Conservation (phyloP, 2,797 vertebrate species). For the Fistularia tabacaria region DNA sequence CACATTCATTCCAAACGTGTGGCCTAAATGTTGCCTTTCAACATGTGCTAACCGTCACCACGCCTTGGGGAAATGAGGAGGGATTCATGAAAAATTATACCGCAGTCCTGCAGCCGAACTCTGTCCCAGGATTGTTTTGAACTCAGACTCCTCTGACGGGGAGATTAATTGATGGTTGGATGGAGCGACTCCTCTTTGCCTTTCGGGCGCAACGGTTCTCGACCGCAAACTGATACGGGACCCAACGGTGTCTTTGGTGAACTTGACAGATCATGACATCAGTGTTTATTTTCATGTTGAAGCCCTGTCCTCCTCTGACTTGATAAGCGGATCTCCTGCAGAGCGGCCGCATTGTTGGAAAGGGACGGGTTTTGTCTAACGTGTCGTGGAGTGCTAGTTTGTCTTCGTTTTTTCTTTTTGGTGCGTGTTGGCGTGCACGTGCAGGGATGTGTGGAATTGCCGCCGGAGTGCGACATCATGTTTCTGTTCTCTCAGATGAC, state of each 20-base stretch:
- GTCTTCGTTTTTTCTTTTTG: not conserved
- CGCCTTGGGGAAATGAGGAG: constrained; percentile 30
- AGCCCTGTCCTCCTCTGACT: constrained; percentile 19
- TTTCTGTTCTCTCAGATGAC: constrained; percentile 30
- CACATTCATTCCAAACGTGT: constrained; percentile 35
- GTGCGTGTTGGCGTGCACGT: constrained; percentile 10
- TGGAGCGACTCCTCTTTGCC: constrained; percentile 28
- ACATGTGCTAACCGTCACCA: constrained; percentile 29
- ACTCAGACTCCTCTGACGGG: constrained; percentile 20
- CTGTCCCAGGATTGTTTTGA: constrained; percentile 15
- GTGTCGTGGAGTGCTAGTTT: constrained; percentile 35
- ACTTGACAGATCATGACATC: constrained; percentile 34
- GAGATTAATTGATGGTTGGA: not conserved
- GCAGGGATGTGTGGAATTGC: constrained; percentile 9
- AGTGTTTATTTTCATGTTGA: constrained; percentile 20
- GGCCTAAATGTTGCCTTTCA: constrained; percentile 34
- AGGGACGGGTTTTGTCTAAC: constrained; percentile 34
- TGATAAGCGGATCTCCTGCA: constrained; percentile 28
- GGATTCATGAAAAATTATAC: not conserved
- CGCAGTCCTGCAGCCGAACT: constrained; percentile 29
- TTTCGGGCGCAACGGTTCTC: constrained; percentile 35
- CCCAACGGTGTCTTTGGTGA: constrained; percentile 24
- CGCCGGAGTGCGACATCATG: constrained; percentile 34
- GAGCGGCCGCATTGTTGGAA: constrained; percentile 41
- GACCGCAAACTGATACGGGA: constrained; percentile 30